These are phyloP conservation scores for Penaeus vannamei DNA, from an alignment of 1,140 invertebrate genomes.

Conservation along the genomic window DNA sequence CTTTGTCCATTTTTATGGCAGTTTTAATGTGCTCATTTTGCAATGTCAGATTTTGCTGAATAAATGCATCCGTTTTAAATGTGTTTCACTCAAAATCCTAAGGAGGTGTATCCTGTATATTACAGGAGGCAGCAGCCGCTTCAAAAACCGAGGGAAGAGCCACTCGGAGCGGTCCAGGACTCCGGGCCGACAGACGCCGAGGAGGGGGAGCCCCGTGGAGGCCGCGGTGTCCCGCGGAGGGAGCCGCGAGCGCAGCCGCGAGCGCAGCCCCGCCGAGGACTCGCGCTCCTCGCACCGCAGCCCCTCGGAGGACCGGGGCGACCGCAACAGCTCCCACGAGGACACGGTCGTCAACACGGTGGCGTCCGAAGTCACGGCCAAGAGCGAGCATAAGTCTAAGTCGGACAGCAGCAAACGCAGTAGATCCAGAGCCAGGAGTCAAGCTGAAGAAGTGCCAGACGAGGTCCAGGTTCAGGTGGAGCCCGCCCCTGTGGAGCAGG, in stretches of 20 bases:
- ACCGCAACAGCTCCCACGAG: constrained; percentile 32
- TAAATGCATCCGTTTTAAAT: constrained; percentile 52
- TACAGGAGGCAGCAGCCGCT: constrained; percentile 66
- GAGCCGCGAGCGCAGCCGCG: constrained; percentile 42
- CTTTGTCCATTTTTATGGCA: constrained; percentile 50
- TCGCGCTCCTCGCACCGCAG: constrained; percentile 14
- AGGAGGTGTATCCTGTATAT: constrained; percentile 65
- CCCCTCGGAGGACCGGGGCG: constrained; percentile 12
- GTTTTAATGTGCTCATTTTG: constrained; percentile 59
- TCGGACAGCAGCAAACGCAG: constrained; percentile 38
- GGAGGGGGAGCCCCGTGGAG: constrained; percentile 43
- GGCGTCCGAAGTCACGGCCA: constrained; percentile 47
- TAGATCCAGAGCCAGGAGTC: constrained; percentile 53
- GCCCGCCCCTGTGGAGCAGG: not conserved
- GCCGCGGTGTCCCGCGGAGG: constrained; percentile 35
- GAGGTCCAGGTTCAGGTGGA: constrained; percentile 39
- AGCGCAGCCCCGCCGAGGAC: constrained; percentile 24
- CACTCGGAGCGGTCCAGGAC: constrained; percentile 65
- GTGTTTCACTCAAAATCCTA: constrained; percentile 62
- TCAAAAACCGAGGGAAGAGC: constrained; percentile 61
- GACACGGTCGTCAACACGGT: constrained; percentile 47
- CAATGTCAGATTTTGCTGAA: constrained; percentile 61
- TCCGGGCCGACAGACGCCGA: constrained; percentile 62
- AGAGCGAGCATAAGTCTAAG: constrained; percentile 37
- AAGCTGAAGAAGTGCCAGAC: constrained; percentile 29